phyloP scores from a whole-genome alignment of 2,888 invertebrate species.

The Atherix ibis region DNA sequence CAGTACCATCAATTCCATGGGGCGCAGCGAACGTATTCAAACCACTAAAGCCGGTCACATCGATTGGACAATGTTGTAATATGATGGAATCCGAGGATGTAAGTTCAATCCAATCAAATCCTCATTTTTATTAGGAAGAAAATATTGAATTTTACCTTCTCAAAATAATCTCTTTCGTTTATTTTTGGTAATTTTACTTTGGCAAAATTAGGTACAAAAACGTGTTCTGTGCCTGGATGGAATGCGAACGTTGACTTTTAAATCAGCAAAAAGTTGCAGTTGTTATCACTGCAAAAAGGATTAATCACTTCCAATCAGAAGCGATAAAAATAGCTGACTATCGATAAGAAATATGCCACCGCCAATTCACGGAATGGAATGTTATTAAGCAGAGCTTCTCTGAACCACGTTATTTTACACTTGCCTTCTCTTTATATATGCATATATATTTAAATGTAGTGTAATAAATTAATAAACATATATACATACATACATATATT shows the following conservation, averaged over 20 bases:
- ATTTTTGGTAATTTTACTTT: background rate
- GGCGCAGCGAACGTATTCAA: slow-evolving; percentile 23
- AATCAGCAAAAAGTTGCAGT: slow-evolving; percentile 66
- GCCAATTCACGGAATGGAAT: too few species aligned
- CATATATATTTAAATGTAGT: too few species aligned
- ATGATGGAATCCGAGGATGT: slow-evolving; percentile 80
- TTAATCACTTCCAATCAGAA: slow-evolving; percentile 16
- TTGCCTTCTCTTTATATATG: too few species aligned
- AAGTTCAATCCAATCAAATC: too few species aligned
- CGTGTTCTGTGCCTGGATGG: slow-evolving; percentile 67
- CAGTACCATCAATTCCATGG: slow-evolving; percentile 51
- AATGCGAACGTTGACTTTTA: slow-evolving; percentile 59
- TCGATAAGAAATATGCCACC: too few species aligned
- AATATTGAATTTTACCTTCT: slow-evolving; percentile 3
- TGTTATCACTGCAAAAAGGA: slow-evolving; percentile 75
- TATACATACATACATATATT: too few species aligned
- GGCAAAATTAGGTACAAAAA: slow-evolving; percentile 49
- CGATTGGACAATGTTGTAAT: slow-evolving; percentile 76
- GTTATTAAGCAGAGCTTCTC: too few species aligned
- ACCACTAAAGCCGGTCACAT: slow-evolving; percentile 49
- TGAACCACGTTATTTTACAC: too few species aligned
- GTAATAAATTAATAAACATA: too few species aligned
- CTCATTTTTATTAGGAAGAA: background rate
- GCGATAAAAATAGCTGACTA: too few species aligned
- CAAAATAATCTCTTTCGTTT: background rate